Conservation (phyloP, 1,140 invertebrate species). For the Bombus terrestris region DNA sequence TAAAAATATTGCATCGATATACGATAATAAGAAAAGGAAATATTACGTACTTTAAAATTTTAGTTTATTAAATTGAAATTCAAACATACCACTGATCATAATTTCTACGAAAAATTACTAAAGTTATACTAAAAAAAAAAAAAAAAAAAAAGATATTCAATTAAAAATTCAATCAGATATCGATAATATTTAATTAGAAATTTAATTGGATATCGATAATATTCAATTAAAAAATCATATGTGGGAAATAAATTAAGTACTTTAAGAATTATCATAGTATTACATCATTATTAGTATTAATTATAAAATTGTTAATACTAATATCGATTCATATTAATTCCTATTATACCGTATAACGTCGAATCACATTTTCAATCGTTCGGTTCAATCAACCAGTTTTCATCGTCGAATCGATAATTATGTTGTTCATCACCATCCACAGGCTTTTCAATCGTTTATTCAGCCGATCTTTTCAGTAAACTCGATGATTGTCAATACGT, state of each 20-base stretch:
- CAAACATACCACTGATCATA: neutral
- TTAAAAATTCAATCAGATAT: neutral
- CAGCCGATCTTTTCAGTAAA: neutral
- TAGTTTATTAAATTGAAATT: neutral
- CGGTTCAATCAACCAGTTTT: neutral
- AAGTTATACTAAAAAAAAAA: neutral
- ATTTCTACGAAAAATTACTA: neutral
- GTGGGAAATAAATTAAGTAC: neutral
- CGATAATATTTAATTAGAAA: too few relatives aligned
- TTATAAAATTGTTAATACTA: too few relatives aligned
- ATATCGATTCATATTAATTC: neutral
- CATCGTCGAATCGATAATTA: neutral
- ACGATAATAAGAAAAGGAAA: neutral
- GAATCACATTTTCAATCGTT: neutral
- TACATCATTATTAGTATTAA: too few relatives aligned
- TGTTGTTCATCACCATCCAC: neutral
- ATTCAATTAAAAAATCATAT: too few relatives aligned
- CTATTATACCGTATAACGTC: neutral
- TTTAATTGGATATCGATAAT: too few relatives aligned
- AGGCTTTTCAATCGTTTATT: neutral
- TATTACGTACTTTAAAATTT: neutral
- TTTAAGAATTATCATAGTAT: neutral
- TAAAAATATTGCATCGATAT: neutral
- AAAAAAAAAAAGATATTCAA: neutral
- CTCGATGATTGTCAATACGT: neutral